A percentile compares a stretch with the other conserved stretches of the same genome.
phyloP scores from a whole-genome alignment of 2,113 vertebrate species.

The Menidia beryllina region DNA sequence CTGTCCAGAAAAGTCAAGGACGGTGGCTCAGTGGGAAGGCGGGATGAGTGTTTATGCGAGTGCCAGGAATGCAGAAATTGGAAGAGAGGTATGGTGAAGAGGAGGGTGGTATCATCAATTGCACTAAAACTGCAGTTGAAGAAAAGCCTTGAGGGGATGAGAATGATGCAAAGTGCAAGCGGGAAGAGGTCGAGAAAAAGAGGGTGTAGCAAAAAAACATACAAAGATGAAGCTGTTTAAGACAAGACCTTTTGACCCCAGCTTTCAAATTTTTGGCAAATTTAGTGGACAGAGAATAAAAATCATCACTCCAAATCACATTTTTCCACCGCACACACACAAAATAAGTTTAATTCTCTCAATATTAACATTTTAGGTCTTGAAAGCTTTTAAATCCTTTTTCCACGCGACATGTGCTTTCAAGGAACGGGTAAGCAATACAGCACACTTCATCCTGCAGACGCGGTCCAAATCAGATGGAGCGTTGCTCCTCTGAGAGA shows the following conservation, averaged over 20 bases:
- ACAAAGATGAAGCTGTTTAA: neutral
- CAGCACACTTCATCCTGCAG: neutral
- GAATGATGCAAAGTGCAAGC: slow-evolving; percentile 38
- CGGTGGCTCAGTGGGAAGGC: slow-evolving; percentile 26
- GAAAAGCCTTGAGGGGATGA: slow-evolving; percentile 50
- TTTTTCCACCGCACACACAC: neutral
- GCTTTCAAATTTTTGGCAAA: slow-evolving; percentile 3
- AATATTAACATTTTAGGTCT: too few relatives aligned
- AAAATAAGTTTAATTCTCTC: neutral
- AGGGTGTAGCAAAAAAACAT: neutral
- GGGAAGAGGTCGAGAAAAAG: slow-evolving; percentile 11
- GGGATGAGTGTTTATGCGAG: slow-evolving; percentile 4
- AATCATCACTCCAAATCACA: neutral
- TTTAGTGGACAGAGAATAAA: neutral
- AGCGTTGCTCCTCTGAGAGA: too few relatives aligned
- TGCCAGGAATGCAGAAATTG: slow-evolving; percentile 17
- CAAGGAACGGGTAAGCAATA: too few relatives aligned
- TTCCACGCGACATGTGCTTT: too few relatives aligned
- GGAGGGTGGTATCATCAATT: slow-evolving; percentile 66
- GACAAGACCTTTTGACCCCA: slow-evolving; percentile 18
- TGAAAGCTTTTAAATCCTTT: too few relatives aligned
- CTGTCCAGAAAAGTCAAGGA: slow-evolving; percentile 33
- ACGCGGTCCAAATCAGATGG: neutral
- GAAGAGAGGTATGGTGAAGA: slow-evolving; percentile 34
- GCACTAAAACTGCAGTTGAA: slow-evolving; percentile 69